Percentiles rank a stretch among this genome's conserved stretches.
Conservation (phyloP, 2,888 invertebrate species). For the Actias luna region DNA sequence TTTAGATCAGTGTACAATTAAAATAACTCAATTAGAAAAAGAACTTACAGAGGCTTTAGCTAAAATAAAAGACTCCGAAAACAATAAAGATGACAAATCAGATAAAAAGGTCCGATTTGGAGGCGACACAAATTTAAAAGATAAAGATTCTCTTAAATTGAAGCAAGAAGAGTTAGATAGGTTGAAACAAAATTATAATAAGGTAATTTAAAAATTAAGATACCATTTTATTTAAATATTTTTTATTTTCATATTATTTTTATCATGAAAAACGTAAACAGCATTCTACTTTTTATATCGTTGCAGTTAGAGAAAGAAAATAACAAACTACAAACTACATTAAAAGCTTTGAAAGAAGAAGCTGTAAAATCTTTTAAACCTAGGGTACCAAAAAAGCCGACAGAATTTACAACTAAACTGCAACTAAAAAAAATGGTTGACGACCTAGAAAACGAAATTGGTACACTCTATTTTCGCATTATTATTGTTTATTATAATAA, state of each 20-base stretch:
- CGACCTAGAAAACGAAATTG: constrained; percentile 93
- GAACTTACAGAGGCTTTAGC: constrained; percentile 82
- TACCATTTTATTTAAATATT: background rate
- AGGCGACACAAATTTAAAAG: constrained; percentile 64
- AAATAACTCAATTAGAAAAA: constrained; percentile 83
- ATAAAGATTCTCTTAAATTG: constrained; percentile 63
- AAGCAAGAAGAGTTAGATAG: constrained; percentile 80
- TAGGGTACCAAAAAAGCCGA: constrained; percentile 87
- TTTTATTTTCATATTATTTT: background rate
- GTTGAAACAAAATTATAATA: constrained; percentile 76
- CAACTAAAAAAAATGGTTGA: constrained; percentile 92
- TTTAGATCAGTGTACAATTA: constrained; percentile 81
- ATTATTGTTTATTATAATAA: background rate
- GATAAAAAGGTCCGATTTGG: constrained; percentile 79
- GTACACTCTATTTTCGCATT: constrained; percentile 51
- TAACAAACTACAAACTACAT: constrained; percentile 82
- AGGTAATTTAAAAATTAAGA: constrained; percentile 43
- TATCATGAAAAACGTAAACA: background rate
- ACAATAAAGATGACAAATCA: constrained; percentile 70
- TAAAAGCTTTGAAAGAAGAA: constrained; percentile 85
- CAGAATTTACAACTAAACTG: constrained; percentile 86
- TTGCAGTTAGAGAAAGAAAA: constrained; percentile 84
- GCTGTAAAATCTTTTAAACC: constrained; percentile 85
- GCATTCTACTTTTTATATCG: background rate
- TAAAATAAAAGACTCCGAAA: constrained; percentile 81